A percentile compares a stretch with the other conserved stretches of the same genome.
Conservation (phyloP, 2,113 vertebrate genomes). For the Chloropsis hardwickii region DNA sequence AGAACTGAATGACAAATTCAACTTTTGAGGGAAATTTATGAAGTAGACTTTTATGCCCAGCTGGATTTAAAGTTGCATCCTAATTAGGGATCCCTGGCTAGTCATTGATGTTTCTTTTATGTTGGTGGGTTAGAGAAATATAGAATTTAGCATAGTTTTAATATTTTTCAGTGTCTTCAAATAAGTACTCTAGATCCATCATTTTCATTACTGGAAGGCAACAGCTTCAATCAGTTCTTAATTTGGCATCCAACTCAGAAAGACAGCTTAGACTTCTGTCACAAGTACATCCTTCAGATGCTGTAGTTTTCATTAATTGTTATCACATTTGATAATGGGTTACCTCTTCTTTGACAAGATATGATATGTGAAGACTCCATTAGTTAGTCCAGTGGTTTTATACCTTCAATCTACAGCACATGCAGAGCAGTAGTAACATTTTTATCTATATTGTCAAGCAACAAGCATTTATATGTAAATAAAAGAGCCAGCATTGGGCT, state of each 20-base stretch:
- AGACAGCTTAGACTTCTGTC: background rate
- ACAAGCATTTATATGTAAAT: constrained; percentile 58
- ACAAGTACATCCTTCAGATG: background rate
- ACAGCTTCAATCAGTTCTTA: background rate
- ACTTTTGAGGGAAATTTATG: background rate
- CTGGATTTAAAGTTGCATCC: background rate
- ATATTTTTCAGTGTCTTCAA: background rate
- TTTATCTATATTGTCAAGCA: constrained; percentile 63
- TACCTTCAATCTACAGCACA: constrained; percentile 23
- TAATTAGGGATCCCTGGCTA: background rate
- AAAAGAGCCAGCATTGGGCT: background rate
- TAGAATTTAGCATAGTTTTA: background rate
- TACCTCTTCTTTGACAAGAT: constrained; percentile 55
- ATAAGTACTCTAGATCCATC: background rate
- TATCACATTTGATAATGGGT: constrained; percentile 20
- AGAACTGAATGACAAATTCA: background rate
- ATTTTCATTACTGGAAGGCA: background rate
- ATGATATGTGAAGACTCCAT: constrained; percentile 57
- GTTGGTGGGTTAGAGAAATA: background rate
- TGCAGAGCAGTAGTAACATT: constrained; percentile 53
- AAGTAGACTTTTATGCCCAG: background rate
- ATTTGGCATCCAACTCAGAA: background rate
- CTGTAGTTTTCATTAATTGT: constrained; percentile 23
- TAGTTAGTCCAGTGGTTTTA: constrained; percentile 62
- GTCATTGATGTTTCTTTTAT: background rate